Base-by-base conservation (phyloP, 1,140 invertebrate species). In the Laupala kohalensis region DNA sequence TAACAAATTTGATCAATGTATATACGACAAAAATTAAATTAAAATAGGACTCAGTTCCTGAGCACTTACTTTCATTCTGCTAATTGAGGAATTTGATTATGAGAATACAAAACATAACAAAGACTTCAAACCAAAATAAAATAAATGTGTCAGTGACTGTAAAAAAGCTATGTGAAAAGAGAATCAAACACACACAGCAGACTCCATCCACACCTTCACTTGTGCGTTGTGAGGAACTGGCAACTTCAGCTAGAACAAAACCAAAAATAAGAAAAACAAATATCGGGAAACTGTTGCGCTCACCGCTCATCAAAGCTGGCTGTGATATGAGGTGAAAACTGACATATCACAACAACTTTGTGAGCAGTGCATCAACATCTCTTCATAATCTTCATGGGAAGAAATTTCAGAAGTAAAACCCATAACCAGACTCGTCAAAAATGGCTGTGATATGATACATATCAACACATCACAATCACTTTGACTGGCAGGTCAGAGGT, bases 391-490 rank as follows among this genome's bases (percentile, higher is more conserved):
- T 9, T 37, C n/a, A 5, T 9, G 4, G 25, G 65, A 26, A 26
- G 65, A 12, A 68, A 12, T 5, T 29, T 12, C 28, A 4, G 67
- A n/a, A 13, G 6, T 5, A 6, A 12, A 4, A 29, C 67, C 67
- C 27, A 68, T 80, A 82, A 84, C 85, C 84, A 80, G 88, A 89
- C 87, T 89, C 88, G 89, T 90, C 89, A 90, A 90, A 88, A 89
- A 90, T 90, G 89, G 89, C 90, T 91, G 90, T 91, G 91, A 93
- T 92, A 92, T 91, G 90, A 87, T 69, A 81, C 78, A 81, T 75
- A 79, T 77, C 82, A 83, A 89, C 89, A 90, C 87, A 88, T 86
- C 90, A 90, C 90, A 91, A 86, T 87, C 89, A 90, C 86, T 89
- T 91, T 91, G 88, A 89, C 88, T 85, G 76, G 75, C 74, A 69